phyloP scores from a whole-genome alignment of 2,888 invertebrate genomes.

The Sycophila texana region DNA sequence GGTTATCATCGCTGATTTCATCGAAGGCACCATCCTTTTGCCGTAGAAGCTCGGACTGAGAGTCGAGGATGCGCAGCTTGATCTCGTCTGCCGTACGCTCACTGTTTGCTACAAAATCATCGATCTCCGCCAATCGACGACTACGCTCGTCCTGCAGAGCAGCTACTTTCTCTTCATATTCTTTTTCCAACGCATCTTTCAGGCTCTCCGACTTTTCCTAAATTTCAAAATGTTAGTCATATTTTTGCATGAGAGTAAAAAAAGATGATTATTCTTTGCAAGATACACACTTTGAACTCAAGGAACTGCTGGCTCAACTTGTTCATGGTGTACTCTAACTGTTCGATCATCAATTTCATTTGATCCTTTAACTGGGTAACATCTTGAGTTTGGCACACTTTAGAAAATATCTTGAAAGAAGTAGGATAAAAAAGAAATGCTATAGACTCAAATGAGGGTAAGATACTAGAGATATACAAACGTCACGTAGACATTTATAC shows the following conservation, averaged over 20 bases:
- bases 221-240: background rate
- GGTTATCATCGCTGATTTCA: slow-evolving; percentile 69
- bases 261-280: background rate
- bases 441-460: no score
- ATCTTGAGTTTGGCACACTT: slow-evolving; percentile 80
- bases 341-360: slow-evolving; percentile 78
- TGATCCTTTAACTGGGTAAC: slow-evolving; percentile 79
- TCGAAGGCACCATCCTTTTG: slow-evolving; percentile 71
- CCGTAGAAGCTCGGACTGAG: slow-evolving; percentile 75
- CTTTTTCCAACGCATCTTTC: slow-evolving; percentile 77
- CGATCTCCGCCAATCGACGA: slow-evolving; percentile 75
- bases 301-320: slow-evolving; percentile 79
- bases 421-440: no score
- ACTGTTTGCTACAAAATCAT: slow-evolving; percentile 75
- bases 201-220: slow-evolving; percentile 78
- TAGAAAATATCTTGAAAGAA: slow-evolving; percentile 79
- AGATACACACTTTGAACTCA: slow-evolving; percentile 77
- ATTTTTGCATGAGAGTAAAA: background rate
- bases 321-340: slow-evolving; percentile 77
- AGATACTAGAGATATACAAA: no score
- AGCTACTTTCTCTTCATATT: slow-evolving; percentile 78
- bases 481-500: no score
- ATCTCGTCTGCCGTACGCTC: slow-evolving; percentile 77
- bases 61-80: slow-evolving; percentile 75
- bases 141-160: slow-evolving; percentile 76